Base-by-base conservation (phyloP, 2,113 vertebrate species). In the Microcebus tavaratra region DNA sequence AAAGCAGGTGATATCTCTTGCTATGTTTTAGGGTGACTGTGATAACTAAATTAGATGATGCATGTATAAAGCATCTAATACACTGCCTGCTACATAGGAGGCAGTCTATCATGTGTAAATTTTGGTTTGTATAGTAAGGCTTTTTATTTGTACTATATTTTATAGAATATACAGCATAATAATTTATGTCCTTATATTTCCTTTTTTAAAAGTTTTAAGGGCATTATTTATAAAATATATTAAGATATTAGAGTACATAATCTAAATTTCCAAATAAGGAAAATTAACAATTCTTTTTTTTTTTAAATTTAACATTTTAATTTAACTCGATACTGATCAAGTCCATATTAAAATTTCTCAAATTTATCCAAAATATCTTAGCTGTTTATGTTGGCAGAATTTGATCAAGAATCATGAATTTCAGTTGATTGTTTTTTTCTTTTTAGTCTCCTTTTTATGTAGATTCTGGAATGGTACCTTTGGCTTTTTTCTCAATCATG, bases 321-420 rank as follows among this genome's bases (percentile, higher is more conserved):
- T 48, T 48, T 48, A 48, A 48, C 48, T 48, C 10, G 10, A 48
- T 48, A 48, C 48, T 48, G 48, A 48, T 48, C 10, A 11, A 90
- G 34, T 81, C 25, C 59, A 86, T 31, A 78, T 86, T 55, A 70
- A 80, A 91, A 42, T 57, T 83, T 92, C 82, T 57, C 55, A 57
- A 57, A 57, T 21, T 57, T 21, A 57, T 90, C 63, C 50, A 92
- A 96, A 93, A 91, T 55, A 90, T 59, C 21, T 25, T 53, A 95
- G 68, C 25, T 80, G 72, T 94, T 92, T 96, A 23, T 76, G 9
- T 50, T 68, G 68, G 84, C 4, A 85, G n/a, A 34, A 88, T 76
- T 90, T 59, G 72, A n/a, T 92, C 45, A 88, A 92, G 75, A 94
- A 82, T 70, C 18, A n/a, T 53, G 67, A 20, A 91, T 93, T 96